These are phyloP conservation scores for Pseudomyrmex gracilis DNA, from an alignment of 1,140 invertebrate genomes.

Conservation along the genomic window DNA sequence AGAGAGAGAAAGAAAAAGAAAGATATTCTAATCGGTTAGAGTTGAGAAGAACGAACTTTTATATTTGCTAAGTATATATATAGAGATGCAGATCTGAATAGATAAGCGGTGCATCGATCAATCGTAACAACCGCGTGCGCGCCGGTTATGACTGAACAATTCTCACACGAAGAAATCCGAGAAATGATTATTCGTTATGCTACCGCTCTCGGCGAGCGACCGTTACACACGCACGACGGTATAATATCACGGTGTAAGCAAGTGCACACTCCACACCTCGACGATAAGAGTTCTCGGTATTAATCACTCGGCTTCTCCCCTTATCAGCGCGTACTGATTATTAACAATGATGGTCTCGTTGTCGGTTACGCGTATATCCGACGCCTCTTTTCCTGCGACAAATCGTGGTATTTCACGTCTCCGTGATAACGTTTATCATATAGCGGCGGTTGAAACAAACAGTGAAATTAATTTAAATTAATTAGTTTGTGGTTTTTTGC, in stretches of 20 bases:
- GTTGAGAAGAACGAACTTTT: no score
- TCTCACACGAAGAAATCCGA: constrained; percentile 51
- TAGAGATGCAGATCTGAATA: no score
- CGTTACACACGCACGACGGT: constrained; percentile 26
- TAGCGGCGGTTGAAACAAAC: not conserved
- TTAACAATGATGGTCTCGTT: constrained; percentile 51
- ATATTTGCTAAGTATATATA: no score
- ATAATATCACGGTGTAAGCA: constrained; percentile 28
- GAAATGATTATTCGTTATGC: constrained; percentile 51
- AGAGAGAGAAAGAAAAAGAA: no score
- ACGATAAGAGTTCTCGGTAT: constrained; percentile 64
- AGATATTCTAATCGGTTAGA: no score
- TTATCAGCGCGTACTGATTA: constrained; percentile 63
- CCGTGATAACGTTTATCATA: constrained; percentile 31
- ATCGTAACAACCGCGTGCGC: constrained; percentile 43
- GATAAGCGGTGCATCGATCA: not conserved
- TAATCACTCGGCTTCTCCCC: constrained; percentile 55
- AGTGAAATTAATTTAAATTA: constrained; percentile 32
- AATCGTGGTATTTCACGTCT: not conserved
- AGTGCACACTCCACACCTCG: constrained; percentile 54
- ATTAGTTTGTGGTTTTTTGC: not conserved
- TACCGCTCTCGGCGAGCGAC: constrained; percentile 27
- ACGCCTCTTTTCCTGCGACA: not conserved
- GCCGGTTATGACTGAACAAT: constrained; percentile 18
- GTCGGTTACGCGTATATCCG: constrained; percentile 25